Evolutionary conservation across 2,113 vertebrate genomes (phyloP).

Genomic region (Fukomys damarensis): DNA sequence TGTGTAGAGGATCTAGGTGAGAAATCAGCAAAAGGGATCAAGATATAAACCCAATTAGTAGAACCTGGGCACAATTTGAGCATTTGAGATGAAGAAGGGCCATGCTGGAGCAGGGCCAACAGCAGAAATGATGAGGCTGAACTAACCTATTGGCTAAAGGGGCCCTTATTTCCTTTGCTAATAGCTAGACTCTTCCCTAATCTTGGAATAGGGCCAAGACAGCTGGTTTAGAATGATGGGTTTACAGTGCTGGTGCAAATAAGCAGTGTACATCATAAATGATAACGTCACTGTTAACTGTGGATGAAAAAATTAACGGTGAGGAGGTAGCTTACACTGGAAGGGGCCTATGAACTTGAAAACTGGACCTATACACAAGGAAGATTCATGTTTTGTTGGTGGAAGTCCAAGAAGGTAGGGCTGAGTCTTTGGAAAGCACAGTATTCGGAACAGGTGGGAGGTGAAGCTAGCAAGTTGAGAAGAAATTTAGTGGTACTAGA

Average conservation of each 20-base stretch:
- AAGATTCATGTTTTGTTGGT: not conserved
- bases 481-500: not conserved
- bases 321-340: not conserved
- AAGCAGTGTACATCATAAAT: not conserved
- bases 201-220: not conserved
- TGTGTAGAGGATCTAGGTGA: not conserved
- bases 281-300: not conserved
- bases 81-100: constrained; percentile 43
- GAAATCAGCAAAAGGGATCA: not conserved
- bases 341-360: not conserved
- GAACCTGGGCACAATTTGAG: not conserved
- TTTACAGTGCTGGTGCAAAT: not conserved
- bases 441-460: not conserved
- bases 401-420: not conserved
- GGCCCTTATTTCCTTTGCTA: constrained; percentile 45
- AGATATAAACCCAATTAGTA: constrained; percentile 33
- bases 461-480: not conserved
- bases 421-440: not conserved
- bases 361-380: not conserved
- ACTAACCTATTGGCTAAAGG: constrained; percentile 28
- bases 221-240: not conserved
- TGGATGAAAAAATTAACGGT: not conserved
- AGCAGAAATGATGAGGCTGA: constrained; percentile 48
- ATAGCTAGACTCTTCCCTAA: not conserved
- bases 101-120: not conserved